Evolutionary conservation across 2,888 invertebrate genomes (phyloP), one percentile per base, ranked within the genome.

Genomic region (Xanthia icteritia): DNA sequence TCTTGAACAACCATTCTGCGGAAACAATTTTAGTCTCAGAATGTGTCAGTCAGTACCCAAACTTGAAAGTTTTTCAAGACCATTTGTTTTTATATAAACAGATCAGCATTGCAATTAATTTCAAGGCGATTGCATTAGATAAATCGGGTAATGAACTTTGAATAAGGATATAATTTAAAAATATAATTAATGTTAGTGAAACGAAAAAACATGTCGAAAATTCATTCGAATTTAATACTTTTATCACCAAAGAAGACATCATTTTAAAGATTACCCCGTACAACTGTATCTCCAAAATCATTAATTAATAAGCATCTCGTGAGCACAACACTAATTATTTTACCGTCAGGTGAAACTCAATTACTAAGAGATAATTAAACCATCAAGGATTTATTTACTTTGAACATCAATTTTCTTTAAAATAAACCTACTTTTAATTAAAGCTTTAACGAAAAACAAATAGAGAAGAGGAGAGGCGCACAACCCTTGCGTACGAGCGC

Each of bases 401-500:
- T 95, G 94, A 95, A 94, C 94, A 95, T 95, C 93, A 96, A 95
- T 96, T 95, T 95, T 95, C 95, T 95, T 95, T 94, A 95, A 95
- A 95, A 95, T 95, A 95, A 95, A 95, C 95, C 93, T 95, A 94
- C 94, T 95, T 95, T 96, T 95, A 96, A 96, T 96, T 96, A 96
- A 96, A 95, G 95, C 95, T 94, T 94, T 95, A 95, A 95, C 95
- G 94, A 94, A 95, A 96, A 95, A 95, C 95, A 96, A 96, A 96
- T 95, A 96, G 90, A 95, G 92, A 90, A 92, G 92, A 92, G 92
- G 91, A 92, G 92, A 90, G 90, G 90, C 90, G 90, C 82, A 88
- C 92, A 96, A 95, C 95, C 95, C 95, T 95, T 94, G 92, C 93
- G 91, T 88, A 89, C 89, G 90, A 90, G 90, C 78, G 87, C 89